These are phyloP conservation scores for Mimas tiliae DNA, from an alignment of 2,888 invertebrate species.

Conservation along the genomic window DNA sequence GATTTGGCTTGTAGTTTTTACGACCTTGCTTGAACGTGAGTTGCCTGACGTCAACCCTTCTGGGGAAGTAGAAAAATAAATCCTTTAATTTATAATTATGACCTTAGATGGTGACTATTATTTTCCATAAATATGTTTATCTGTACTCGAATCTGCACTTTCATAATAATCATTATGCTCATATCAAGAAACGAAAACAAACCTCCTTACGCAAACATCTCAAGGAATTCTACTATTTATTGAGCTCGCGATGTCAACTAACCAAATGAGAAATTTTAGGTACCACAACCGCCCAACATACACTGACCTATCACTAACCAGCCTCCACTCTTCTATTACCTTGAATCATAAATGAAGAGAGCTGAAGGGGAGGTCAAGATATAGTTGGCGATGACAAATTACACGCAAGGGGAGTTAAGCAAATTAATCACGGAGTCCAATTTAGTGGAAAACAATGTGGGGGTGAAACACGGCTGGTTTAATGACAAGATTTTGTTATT, in stretches of 20 bases:
- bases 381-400: conserved; percentile 66
- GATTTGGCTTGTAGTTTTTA: no score
- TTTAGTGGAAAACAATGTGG: conserved; percentile 80
- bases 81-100: no score
- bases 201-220: conserved; percentile 60
- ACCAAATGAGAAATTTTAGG: conserved; percentile 71
- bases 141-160: no score
- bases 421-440: conserved; percentile 80
- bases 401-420: conserved; percentile 76
- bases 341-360: conserved; percentile 28
- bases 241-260: conserved; percentile 70
- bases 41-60: no score
- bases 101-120: no score
- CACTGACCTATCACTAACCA: conserved; percentile 38
- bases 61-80: no score
- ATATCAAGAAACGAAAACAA: conserved; percentile 48
- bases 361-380: conserved; percentile 46
- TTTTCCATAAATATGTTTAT: no score
- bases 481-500: conserved; percentile 60
- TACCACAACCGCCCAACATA: conserved; percentile 44
- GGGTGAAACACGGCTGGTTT: conserved; percentile 48
- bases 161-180: neutral
- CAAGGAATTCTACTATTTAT: conserved; percentile 67
- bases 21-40: no score
- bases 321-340: conserved; percentile 26